A percentile compares a stretch with the other conserved stretches of the same genome.
phyloP scores from a whole-genome alignment of 2,113 vertebrate species.

The Hypanus sabinus region DNA sequence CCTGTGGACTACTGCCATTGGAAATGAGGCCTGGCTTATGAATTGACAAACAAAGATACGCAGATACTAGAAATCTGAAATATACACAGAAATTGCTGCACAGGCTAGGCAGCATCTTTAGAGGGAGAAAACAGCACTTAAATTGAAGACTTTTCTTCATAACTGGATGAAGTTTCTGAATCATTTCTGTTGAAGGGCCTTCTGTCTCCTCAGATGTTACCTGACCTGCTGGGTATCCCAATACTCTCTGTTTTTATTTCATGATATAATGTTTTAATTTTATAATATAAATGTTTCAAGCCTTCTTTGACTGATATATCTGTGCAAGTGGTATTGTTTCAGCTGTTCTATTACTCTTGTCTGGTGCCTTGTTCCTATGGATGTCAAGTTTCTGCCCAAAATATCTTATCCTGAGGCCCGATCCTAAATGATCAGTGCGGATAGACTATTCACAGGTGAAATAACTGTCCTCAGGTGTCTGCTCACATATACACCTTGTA shows the following conservation, averaged over 20 bases:
- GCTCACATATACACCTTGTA: background rate
- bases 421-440: background rate
- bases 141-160: too few species aligned
- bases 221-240: too few species aligned
- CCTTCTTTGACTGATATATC: background rate
- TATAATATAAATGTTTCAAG: background rate
- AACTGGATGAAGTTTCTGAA: too few species aligned
- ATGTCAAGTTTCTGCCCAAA: background rate
- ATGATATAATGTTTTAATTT: background rate
- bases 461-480: background rate
- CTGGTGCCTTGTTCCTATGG: background rate
- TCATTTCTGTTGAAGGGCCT: too few species aligned
- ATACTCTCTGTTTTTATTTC: too few species aligned
- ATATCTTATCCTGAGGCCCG: background rate
- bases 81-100: too few species aligned
- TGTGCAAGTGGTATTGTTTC: too few species aligned
- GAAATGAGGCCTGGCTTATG: background rate
- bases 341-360: background rate
- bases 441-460: background rate
- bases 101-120: too few species aligned
- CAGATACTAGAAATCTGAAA: too few species aligned
- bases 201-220: too few species aligned
- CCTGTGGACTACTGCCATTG: background rate
- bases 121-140: too few species aligned
- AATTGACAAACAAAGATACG: background rate